A percentile compares a stretch with the other conserved stretches of the same genome.
These are phyloP conservation scores for Melanchra persicariae DNA, from an alignment of 2,888 invertebrate genomes.

Conservation along the genomic window DNA sequence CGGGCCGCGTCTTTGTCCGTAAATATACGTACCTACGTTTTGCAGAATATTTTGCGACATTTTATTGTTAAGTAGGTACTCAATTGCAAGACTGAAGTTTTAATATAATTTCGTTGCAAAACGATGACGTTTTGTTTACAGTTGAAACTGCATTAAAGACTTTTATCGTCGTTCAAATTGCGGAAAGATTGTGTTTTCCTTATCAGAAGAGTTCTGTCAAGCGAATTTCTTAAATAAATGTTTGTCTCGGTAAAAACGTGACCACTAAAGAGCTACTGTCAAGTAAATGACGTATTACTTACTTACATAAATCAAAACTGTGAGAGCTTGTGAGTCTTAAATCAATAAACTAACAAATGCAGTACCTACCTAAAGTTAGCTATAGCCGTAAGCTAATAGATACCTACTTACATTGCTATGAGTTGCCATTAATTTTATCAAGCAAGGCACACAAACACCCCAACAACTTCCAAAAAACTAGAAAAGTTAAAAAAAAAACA, in stretches of 20 bases:
- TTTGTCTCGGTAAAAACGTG: not conserved
- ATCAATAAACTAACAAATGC: not conserved
- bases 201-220: slow-evolving; percentile 42
- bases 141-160: slow-evolving; percentile 29
- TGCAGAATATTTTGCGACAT: slow-evolving; percentile 29
- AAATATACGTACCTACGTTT: slow-evolving; percentile 15
- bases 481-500: too few relatives aligned
- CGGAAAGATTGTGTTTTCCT: slow-evolving; percentile 43
- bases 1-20: slow-evolving; percentile 10
- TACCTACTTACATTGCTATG: not conserved
- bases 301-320: not conserved
- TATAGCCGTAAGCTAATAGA: not conserved
- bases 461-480: too few relatives aligned
- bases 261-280: not conserved
- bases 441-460: too few relatives aligned
- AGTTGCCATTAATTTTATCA: too few relatives aligned
- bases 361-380: not conserved
- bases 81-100: slow-evolving; percentile 2
- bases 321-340: not conserved
- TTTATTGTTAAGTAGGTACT: slow-evolving; percentile 21
- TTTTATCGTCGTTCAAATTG: slow-evolving; percentile 54
- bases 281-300: not conserved
- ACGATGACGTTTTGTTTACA: slow-evolving; percentile 37
- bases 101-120: slow-evolving; percentile 19
- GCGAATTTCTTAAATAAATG: slow-evolving; percentile 4